Conservation (phyloP, 2,113 vertebrate species). For the Euleptes europaea region DNA sequence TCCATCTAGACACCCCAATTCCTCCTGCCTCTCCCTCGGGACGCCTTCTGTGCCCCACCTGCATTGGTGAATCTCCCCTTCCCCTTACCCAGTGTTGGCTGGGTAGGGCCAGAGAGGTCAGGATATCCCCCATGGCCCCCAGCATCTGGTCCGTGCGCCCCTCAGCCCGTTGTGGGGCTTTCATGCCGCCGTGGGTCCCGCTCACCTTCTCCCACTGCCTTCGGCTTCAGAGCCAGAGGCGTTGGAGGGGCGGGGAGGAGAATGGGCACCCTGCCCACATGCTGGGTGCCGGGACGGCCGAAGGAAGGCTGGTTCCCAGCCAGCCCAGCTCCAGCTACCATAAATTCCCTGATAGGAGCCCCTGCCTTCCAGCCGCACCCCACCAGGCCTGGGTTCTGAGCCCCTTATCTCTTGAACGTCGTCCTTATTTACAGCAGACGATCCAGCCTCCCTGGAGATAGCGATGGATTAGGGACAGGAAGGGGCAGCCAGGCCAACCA, state of each 20-base stretch:
- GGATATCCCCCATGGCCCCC: conserved; percentile 84
- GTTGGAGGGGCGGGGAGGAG: conserved; percentile 46
- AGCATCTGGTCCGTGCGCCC: conserved; percentile 84
- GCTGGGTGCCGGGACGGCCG: conserved; percentile 27
- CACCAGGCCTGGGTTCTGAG: neutral
- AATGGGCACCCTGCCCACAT: conserved; percentile 8
- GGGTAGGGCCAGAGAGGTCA: conserved; percentile 82
- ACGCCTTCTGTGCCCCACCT: neutral
- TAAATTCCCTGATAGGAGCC: conserved; percentile 45
- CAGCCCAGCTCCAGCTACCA: conserved; percentile 32
- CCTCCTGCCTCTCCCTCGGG: neutral
- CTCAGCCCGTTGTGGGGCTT: conserved; percentile 78
- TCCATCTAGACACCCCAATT: neutral
- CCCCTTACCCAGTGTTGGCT: conserved; percentile 80
- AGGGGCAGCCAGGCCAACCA: neutral
- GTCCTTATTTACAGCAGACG: neutral
- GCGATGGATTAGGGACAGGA: neutral
- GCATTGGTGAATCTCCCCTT: neutral
- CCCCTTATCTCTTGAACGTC: conserved; percentile 8
- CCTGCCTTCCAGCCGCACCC: conserved; percentile 1
- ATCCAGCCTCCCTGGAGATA: conserved; percentile 1
- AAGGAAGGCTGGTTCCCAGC: conserved; percentile 34
- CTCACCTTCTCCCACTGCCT: conserved; percentile 54
- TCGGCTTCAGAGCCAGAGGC: conserved; percentile 9
- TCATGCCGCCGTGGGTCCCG: conserved; percentile 70